These are phyloP conservation scores for Heterodera filipjevi DNA, from an alignment of 2,888 invertebrate genomes.

Conservation along the genomic window DNA sequence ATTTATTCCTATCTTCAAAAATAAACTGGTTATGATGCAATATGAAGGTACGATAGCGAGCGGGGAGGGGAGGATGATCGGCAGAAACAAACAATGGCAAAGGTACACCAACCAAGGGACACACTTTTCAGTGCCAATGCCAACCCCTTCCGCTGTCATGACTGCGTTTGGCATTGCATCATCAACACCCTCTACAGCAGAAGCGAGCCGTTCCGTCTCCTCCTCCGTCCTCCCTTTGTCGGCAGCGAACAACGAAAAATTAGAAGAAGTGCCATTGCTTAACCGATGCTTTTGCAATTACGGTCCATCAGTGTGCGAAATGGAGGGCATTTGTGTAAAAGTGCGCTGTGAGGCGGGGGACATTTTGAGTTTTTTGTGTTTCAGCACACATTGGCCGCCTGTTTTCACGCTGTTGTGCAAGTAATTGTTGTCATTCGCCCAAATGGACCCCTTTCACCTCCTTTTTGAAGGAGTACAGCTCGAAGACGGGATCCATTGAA, in stretches of 20 bases:
- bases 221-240: background rate
- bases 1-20: no score
- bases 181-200: background rate
- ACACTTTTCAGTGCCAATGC: background rate
- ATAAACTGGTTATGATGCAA: no score
- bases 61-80: no score
- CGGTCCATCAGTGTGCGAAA: slow-evolving; percentile 51
- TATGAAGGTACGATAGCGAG: no score
- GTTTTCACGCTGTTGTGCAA: slow-evolving; percentile 53
- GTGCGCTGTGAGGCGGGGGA: slow-evolving; percentile 19
- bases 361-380: slow-evolving; percentile 36
- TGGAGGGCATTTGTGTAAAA: slow-evolving; percentile 51
- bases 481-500: slow-evolving; percentile 45
- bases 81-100: no score
- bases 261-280: background rate
- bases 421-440: slow-evolving; percentile 23
- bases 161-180: background rate
- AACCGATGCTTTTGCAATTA: slow-evolving; percentile 62
- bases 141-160: background rate
- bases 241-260: background rate
- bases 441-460: no score
- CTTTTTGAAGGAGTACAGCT: slow-evolving; percentile 45
- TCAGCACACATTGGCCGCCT: slow-evolving; percentile 55
- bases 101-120: no score
- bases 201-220: background rate